Percentiles rank a stretch among this genome's conserved stretches.
These are phyloP conservation scores for Anthopleura sola DNA, from an alignment of 64 coral and sea anemone species.

Conservation along the genomic window DNA sequence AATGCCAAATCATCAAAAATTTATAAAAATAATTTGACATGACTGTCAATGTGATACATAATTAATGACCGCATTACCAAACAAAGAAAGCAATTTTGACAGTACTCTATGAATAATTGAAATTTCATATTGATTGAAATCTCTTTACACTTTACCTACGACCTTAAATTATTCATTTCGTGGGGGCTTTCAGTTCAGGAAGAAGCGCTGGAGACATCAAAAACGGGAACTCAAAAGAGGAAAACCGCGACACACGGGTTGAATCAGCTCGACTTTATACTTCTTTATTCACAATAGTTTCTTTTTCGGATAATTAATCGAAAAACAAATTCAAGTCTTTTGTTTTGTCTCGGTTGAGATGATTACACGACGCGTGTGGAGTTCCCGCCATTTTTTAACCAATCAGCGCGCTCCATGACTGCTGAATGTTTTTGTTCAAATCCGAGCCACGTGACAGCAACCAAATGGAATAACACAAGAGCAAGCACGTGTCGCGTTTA, in stretches of 20 bases:
- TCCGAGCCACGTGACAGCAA: not conserved
- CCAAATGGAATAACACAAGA: not conserved
- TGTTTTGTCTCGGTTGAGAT: constrained; percentile 13
- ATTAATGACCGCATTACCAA: constrained; percentile 60
- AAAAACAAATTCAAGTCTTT: not conserved
- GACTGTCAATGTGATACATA: constrained; percentile 33
- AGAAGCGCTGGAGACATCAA: not conserved
- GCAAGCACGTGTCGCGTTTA: not conserved
- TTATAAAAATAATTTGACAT: constrained; percentile 43
- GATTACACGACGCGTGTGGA: constrained; percentile 1
- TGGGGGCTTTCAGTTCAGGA: not conserved
- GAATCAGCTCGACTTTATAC: not conserved
- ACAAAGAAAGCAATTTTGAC: constrained; percentile 69
- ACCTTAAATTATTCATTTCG: constrained; percentile 28
- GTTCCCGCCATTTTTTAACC: not conserved
- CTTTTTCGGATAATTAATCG: not conserved
- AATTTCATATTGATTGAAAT: constrained; percentile 81
- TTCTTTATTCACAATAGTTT: not conserved
- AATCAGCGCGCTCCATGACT: constrained; percentile 11
- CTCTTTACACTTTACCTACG: constrained; percentile 61
- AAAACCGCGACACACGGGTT: not conserved
- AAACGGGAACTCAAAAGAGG: not conserved
- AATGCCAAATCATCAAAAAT: constrained; percentile 71
- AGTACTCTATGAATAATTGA: constrained; percentile 73
- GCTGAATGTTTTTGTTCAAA: constrained; percentile 12